Evolutionary conservation across 2,888 invertebrate genomes (phyloP).

Genomic region (Cheiracanthium punctorium): DNA sequence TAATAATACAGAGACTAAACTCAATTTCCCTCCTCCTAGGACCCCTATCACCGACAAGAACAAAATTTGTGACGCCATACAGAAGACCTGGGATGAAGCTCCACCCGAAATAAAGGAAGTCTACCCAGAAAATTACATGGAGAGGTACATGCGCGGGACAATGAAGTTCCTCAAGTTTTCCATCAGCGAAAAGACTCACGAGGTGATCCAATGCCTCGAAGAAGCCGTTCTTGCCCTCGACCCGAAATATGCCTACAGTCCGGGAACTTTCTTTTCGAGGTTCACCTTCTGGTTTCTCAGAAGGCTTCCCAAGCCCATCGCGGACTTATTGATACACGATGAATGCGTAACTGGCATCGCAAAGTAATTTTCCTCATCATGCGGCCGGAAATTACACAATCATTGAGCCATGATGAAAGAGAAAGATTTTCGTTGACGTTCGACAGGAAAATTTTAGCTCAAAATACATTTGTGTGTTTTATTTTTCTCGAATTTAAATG

Average conservation of each 20-base stretch:
- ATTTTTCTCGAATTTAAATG: too few relatives aligned
- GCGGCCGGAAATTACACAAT: too few relatives aligned
- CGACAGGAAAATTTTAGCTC: too few relatives aligned
- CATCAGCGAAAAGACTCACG: constrained; percentile 55
- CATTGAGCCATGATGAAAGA: too few relatives aligned
- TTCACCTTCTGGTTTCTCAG: constrained; percentile 26
- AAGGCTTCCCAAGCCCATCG: constrained; percentile 43
- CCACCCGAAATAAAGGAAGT: constrained; percentile 39
- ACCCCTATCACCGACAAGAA: constrained; percentile 39
- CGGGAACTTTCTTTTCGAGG: constrained; percentile 39
- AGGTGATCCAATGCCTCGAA: constrained; percentile 56
- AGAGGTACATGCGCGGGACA: neutral
- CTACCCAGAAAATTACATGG: constrained; percentile 18
- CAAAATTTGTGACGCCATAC: neutral
- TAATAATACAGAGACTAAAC: too few relatives aligned
- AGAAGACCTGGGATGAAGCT: constrained; percentile 39
- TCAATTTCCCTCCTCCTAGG: constrained; percentile 19
- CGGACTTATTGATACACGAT: constrained; percentile 26
- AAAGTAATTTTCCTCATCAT: too few relatives aligned
- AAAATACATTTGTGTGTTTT: too few relatives aligned
- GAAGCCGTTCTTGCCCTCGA: constrained; percentile 50
- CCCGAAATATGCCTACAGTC: constrained; percentile 56
- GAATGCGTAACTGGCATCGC: neutral
- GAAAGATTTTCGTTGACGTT: too few relatives aligned
- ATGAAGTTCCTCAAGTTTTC: constrained; percentile 37